Conservation (phyloP, 2,797 vertebrate genomes). For the Ctenosaura bakeri region DNA sequence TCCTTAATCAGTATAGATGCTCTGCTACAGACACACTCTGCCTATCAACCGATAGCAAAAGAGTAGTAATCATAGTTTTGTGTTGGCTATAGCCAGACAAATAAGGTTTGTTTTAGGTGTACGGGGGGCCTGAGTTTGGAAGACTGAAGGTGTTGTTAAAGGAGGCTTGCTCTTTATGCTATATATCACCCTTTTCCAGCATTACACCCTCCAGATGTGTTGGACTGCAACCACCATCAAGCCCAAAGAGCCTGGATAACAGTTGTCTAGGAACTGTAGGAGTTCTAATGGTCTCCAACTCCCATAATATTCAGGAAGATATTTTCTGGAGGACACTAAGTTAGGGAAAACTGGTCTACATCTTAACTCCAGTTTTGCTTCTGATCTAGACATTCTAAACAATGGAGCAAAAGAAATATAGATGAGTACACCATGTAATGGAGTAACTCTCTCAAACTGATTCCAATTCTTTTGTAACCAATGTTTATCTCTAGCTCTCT, state of each 20-base stretch:
- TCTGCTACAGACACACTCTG: too few relatives aligned
- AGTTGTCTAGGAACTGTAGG: not conserved
- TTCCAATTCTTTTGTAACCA: not conserved
- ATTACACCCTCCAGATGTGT: not conserved
- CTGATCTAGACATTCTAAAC: not conserved
- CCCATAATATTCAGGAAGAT: too few relatives aligned
- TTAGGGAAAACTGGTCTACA: not conserved
- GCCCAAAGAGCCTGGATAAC: not conserved
- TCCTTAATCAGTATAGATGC: too few relatives aligned
- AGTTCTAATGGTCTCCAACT: not conserved
- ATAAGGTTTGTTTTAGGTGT: not conserved
- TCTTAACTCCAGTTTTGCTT: not conserved
- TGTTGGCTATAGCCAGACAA: not conserved
- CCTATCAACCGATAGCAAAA: not conserved
- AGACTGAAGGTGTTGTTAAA: not conserved
- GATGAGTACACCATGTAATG: not conserved
- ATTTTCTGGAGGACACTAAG: not conserved
- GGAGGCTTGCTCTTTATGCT: not conserved
- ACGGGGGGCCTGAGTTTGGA: not conserved
- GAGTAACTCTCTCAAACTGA: not conserved
- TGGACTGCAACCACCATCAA: not conserved
- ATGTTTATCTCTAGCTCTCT: not conserved
- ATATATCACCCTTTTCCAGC: not conserved
- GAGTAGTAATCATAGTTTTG: not conserved
- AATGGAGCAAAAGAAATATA: not conserved